Evolutionary conservation across 2,113 vertebrate genomes (phyloP).

Genomic region (Trachemys scripta): DNA sequence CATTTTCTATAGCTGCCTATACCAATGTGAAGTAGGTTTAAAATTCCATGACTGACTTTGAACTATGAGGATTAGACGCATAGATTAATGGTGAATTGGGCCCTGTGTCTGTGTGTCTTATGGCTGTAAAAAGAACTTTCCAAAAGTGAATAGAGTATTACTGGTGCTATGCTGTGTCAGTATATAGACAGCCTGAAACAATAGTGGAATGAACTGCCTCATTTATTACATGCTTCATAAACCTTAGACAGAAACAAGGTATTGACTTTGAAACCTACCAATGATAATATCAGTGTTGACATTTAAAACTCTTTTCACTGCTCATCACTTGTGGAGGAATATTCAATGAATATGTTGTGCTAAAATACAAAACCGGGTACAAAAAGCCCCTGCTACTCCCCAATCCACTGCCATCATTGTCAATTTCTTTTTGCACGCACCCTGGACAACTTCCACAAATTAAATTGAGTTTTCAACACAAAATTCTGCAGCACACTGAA

Average conservation of each 20-base stretch:
- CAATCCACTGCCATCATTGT: background rate
- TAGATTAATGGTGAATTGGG: background rate
- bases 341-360: background rate
- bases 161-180: background rate
- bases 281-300: background rate
- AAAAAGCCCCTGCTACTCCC: background rate
- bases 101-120: background rate
- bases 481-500: background rate
- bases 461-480: background rate
- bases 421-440: background rate
- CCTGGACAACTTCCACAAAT: background rate
- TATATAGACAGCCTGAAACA: background rate
- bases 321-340: background rate
- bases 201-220: background rate
- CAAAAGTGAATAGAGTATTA: background rate
- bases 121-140: background rate
- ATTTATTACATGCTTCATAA: background rate
- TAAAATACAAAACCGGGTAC: background rate
- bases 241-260: background rate
- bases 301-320: background rate
- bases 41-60: too few relatives aligned
- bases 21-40: too few relatives aligned
- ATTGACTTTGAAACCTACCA: background rate
- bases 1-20: too few relatives aligned
- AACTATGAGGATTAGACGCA: too few relatives aligned